phyloP scores from a whole-genome alignment of 2,797 vertebrate species.

The Malurus splendens region DNA sequence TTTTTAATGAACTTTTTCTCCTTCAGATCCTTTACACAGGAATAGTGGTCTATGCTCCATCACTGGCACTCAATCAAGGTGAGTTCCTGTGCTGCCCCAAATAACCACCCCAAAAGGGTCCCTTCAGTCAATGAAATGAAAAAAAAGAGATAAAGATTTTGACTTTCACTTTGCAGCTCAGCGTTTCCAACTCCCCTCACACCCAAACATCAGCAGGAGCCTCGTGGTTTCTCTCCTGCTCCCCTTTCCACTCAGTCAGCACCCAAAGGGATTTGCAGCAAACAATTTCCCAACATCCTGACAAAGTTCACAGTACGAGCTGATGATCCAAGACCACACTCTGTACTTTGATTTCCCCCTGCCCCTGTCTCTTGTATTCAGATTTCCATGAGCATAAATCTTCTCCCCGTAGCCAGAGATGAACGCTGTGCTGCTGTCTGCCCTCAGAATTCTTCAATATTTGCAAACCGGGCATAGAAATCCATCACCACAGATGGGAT shows the following conservation, averaged over 20 bases:
- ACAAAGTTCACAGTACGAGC: slow-evolving; percentile 34
- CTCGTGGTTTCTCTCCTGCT: not conserved
- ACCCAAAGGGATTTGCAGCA: not conserved
- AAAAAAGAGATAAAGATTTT: not conserved
- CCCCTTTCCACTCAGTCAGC: not conserved
- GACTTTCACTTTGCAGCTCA: not conserved
- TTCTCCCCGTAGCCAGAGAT: not conserved
- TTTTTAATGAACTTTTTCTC: not conserved
- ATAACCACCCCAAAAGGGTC: not conserved
- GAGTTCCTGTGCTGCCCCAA: not conserved
- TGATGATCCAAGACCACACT: slow-evolving; percentile 13
- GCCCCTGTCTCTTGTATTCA: not conserved
- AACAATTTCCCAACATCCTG: slow-evolving; percentile 29
- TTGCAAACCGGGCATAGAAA: not conserved
- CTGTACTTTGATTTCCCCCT: slow-evolving; percentile 32
- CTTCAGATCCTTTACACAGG: slow-evolving; percentile 82
- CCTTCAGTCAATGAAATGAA: not conserved
- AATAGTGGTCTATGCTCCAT: slow-evolving; percentile 84
- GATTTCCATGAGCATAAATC: not conserved
- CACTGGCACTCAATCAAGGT: slow-evolving; percentile 87
- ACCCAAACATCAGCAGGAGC: not conserved
- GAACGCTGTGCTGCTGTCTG: not conserved
- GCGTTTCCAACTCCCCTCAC: not conserved
- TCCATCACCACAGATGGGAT: rapidly evolving
- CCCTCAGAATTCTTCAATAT: not conserved